These are phyloP conservation scores for Amazona ochrocephala DNA, from an alignment of 2,797 vertebrate species.

Conservation along the genomic window DNA sequence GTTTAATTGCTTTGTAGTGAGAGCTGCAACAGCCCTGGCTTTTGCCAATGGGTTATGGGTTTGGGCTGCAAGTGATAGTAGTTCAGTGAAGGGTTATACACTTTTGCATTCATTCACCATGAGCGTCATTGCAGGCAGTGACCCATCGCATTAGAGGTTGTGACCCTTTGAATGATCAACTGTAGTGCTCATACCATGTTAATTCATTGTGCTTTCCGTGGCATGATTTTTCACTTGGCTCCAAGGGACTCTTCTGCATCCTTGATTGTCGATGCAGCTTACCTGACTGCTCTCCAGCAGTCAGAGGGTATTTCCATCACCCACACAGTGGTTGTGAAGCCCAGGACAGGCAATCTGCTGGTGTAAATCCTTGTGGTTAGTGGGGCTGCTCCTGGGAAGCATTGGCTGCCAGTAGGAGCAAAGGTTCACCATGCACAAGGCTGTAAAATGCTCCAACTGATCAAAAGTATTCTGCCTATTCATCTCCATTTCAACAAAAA, in stretches of 20 bases:
- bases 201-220: neutral
- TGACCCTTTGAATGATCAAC: neutral
- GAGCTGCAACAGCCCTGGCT: neutral
- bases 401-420: neutral
- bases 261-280: neutral
- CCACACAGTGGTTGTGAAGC: neutral
- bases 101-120: neutral
- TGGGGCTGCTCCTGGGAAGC: neutral
- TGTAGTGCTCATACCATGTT: neutral
- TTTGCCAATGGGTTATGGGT: neutral
- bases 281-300: neutral
- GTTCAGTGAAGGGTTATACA: neutral
- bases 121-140: neutral
- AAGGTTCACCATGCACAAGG: neutral
- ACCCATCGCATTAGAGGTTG: neutral
- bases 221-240: neutral
- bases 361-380: neutral
- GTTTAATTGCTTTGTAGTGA: neutral
- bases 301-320: neutral
- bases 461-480: neutral
- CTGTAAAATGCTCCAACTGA: neutral
- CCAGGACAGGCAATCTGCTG: fast-evolving
- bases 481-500: neutral
- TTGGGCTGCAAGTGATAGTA: neutral
- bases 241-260: neutral